Evolutionary conservation across 2,797 vertebrate species (phyloP).

Genomic region (Muscicapa striata): DNA sequence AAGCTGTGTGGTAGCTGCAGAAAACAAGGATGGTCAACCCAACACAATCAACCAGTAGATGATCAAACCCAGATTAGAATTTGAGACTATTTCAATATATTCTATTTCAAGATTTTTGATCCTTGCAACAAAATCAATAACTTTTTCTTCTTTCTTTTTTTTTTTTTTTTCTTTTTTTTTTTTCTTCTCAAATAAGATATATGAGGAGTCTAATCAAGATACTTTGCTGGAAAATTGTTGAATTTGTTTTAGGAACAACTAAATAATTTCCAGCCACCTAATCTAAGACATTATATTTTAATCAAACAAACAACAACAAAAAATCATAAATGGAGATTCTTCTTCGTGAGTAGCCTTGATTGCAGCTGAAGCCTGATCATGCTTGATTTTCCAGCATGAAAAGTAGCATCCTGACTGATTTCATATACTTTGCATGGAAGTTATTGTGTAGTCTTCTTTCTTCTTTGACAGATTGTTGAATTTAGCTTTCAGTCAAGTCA

Average conservation of each 20-base stretch:
- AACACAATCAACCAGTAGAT: neutral
- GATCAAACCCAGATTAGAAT: neutral
- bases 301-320: neutral
- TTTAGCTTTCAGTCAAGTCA: conserved; percentile 1
- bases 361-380: neutral
- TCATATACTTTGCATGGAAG: neutral
- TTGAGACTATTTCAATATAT: neutral
- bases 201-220: neutral
- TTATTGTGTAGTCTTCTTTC: neutral
- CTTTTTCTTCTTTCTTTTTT: neutral
- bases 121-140: neutral
- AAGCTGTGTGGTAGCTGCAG: neutral
- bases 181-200: neutral
- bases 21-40: neutral
- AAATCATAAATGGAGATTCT: neutral
- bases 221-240: neutral
- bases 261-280: neutral
- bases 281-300: neutral
- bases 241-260: neutral
- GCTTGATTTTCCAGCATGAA: neutral
- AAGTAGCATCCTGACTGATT: neutral
- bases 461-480: conserved; percentile 4
- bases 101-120: neutral
- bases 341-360: neutral
- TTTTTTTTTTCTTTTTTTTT: neutral